phyloP scores from a whole-genome alignment of 2,113 vertebrate species.

The Clupea harengus region DNA sequence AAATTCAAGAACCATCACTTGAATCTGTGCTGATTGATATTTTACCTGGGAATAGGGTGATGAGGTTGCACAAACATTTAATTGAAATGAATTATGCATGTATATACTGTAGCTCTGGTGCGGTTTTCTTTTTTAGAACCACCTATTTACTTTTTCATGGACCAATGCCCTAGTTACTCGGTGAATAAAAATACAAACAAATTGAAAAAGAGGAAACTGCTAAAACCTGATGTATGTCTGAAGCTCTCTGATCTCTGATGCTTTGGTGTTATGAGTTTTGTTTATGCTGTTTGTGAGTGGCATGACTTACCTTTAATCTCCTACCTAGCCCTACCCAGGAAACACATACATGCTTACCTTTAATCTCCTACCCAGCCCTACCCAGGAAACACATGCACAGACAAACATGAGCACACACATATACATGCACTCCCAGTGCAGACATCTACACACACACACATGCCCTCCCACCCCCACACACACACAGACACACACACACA shows the following conservation, averaged over 20 bases:
- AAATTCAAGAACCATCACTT: conserved; percentile 76
- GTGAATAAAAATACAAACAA: neutral
- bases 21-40: conserved; percentile 71
- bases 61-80: conserved; percentile 63
- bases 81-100: conserved; percentile 63
- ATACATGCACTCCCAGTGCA: neutral
- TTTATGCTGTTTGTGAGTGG: neutral
- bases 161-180: neutral
- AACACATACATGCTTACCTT: no score
- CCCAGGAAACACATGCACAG: neutral
- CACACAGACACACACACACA: neutral
- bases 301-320: no score
- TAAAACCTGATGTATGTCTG: neutral
- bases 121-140: neutral
- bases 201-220: no score
- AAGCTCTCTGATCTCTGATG: no score
- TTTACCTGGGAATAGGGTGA: conserved; percentile 56
- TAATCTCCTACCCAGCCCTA: no score
- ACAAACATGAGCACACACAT: neutral
- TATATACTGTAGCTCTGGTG: neutral
- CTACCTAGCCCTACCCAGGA: no score
- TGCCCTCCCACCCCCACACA: neutral
- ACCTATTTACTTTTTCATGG: neutral
- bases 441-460: neutral
- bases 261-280: neutral